Evolutionary conservation across 2,888 invertebrate genomes (phyloP).

Genomic region (Protophormia terraenovae): DNA sequence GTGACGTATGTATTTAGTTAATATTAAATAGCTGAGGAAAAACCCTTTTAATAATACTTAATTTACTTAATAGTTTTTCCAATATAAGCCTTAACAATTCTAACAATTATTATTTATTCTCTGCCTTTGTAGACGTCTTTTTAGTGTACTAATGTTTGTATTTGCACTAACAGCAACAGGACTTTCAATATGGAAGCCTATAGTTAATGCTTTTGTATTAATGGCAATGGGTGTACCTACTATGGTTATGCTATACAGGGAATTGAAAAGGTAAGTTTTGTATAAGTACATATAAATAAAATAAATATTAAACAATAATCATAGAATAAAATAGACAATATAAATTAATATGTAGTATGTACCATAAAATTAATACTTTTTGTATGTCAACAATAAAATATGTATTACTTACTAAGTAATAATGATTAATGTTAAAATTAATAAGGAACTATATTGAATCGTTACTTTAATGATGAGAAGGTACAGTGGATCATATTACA

Average conservation of each 20-base stretch:
- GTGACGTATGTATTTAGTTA: not conserved
- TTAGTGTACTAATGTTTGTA: constrained; percentile 84
- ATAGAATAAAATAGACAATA: too few relatives aligned
- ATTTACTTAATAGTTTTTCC: constrained; percentile 17
- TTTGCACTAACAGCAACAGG: constrained; percentile 86
- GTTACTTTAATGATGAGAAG: too few relatives aligned
- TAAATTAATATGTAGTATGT: not conserved
- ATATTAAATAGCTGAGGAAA: too few relatives aligned
- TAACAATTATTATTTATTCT: constrained; percentile 5
- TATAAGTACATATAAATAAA: not conserved
- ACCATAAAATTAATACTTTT: too few relatives aligned
- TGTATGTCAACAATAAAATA: too few relatives aligned
- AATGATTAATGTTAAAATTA: too few relatives aligned
- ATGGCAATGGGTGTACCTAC: constrained; percentile 89
- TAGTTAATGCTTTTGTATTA: constrained; percentile 91
- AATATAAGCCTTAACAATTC: not conserved
- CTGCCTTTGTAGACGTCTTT: constrained; percentile 82
- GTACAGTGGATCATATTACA: too few relatives aligned
- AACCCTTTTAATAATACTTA: not conserved
- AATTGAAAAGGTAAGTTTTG: constrained; percentile 85
- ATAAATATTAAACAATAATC: not conserved
- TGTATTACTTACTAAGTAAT: too few relatives aligned
- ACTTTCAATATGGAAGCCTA: constrained; percentile 88
- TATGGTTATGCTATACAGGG: constrained; percentile 85
- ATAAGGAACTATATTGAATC: too few relatives aligned